phyloP scores from a whole-genome alignment of 2,888 invertebrate species.

The Synergus umbraculus region DNA sequence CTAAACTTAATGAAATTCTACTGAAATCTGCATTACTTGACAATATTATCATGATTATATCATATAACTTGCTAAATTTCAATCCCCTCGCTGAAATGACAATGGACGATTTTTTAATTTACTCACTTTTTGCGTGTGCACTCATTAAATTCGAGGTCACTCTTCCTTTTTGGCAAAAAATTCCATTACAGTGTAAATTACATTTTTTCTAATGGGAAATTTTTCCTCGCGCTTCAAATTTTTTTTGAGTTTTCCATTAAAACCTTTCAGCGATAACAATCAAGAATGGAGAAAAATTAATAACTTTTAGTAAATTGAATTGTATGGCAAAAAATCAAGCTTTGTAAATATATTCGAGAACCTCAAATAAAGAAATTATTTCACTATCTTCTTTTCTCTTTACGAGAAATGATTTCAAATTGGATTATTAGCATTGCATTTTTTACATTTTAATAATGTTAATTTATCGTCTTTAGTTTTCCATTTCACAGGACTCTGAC shows the following conservation, averaged over 20 bases:
- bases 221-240: not conserved
- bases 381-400: no score
- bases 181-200: not conserved
- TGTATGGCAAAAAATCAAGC: no score
- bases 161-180: not conserved
- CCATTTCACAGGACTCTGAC: conserved; percentile 14
- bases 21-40: not conserved
- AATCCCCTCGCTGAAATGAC: not conserved
- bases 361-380: no score
- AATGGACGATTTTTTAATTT: not conserved
- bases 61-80: not conserved
- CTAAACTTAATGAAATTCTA: conserved; percentile 11
- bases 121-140: not conserved
- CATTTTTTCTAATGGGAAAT: not conserved
- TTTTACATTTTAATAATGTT: not conserved
- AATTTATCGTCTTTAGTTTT: conserved; percentile 11
- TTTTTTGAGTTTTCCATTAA: not conserved
- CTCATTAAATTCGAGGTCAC: not conserved
- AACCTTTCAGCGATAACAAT: not conserved
- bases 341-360: no score
- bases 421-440: not conserved
- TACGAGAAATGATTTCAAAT: not conserved
- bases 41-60: not conserved
- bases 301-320: no score
- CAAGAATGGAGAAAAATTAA: no score